Conservation (phyloP, 2,888 invertebrate genomes). For the Xestia sexstrigata region DNA sequence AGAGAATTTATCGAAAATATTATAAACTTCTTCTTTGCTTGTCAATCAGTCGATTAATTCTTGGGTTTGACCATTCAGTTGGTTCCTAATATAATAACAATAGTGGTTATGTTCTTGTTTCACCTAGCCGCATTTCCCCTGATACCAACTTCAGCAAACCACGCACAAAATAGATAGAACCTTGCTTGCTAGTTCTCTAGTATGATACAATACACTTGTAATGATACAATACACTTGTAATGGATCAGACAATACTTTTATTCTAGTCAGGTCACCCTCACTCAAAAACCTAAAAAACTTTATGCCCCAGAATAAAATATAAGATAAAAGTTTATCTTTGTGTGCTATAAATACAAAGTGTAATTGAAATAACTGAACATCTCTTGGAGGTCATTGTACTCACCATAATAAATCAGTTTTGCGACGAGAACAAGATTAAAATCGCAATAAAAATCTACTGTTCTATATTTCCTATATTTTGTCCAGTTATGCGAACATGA, state of each 20-base stretch:
- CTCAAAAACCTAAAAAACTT: slow-evolving; percentile 1
- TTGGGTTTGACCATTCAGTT: neutral
- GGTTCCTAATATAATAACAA: neutral
- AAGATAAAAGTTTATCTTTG: neutral
- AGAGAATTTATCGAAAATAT: neutral
- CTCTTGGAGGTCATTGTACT: neutral
- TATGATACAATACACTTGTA: neutral
- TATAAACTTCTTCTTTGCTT: neutral
- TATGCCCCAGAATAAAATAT: neutral
- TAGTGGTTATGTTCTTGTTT: neutral
- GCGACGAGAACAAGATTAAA: neutral
- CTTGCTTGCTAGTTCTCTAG: neutral
- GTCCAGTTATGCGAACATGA: neutral
- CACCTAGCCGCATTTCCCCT: neutral
- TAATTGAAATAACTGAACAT: neutral
- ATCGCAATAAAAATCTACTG: neutral
- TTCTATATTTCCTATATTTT: neutral
- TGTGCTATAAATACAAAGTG: neutral
- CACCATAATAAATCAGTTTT: neutral
- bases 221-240: neutral
- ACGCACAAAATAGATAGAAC: neutral
- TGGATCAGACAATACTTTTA: neutral
- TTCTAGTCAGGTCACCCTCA: neutral
- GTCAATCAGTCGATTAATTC: neutral
- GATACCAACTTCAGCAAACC: neutral